These are phyloP conservation scores for Ephestia elutella DNA, from an alignment of 1,140 invertebrate genomes.

Conservation along the genomic window DNA sequence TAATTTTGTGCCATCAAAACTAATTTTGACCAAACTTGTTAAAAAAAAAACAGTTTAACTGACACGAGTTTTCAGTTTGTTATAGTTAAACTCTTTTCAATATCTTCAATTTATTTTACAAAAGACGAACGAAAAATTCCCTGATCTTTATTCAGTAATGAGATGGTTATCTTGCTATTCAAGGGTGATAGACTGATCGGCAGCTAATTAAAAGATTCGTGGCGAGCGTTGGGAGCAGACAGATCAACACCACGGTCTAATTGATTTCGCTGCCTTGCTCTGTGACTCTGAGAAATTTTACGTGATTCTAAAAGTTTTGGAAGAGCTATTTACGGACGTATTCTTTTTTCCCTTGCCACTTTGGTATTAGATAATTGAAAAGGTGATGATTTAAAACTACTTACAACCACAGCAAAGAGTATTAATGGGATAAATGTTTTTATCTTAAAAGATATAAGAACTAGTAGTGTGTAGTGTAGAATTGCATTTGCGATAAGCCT, in stretches of 20 bases:
- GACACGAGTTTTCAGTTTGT: no score
- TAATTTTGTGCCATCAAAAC: no score
- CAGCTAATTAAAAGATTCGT: constrained; percentile 57
- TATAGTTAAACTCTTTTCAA: no score
- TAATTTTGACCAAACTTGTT: no score
- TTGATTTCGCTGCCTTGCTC: constrained; percentile 52
- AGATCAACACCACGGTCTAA: constrained; percentile 49
- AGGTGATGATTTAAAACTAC: no score
- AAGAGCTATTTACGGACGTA: not conserved
- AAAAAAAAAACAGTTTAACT: no score
- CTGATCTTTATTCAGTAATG: not conserved
- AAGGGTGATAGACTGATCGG: constrained; percentile 35
- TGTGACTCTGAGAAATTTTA: constrained; percentile 26
- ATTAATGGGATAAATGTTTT: no score
- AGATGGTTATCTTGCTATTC: not conserved
- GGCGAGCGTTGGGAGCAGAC: constrained; percentile 30
- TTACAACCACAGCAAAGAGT: no score
- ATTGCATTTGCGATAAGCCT: no score
- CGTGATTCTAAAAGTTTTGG: constrained; percentile 34
- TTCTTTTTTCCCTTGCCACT: not conserved
- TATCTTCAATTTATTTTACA: not conserved
- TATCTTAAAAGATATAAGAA: no score
- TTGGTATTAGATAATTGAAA: not conserved
- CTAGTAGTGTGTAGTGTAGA: no score
- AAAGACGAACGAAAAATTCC: not conserved